Evolutionary conservation across 2,113 vertebrate species (phyloP), one percentile per base, ranked within the genome.

Genomic region (Heterotis niloticus): DNA sequence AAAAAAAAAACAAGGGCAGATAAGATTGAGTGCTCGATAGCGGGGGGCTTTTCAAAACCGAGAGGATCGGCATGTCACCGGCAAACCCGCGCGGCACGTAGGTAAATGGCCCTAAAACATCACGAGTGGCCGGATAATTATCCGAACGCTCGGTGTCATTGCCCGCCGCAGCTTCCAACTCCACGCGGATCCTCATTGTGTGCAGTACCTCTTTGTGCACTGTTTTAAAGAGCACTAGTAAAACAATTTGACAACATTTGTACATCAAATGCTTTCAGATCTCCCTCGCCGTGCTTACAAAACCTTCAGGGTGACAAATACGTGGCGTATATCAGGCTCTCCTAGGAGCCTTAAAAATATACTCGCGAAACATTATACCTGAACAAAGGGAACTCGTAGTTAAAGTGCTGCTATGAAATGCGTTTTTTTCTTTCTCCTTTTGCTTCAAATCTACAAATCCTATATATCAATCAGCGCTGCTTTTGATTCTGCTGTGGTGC

Each of bases 91-190:
- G 29, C 7, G 18, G 29, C 12, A 18, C 74, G 34, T 12, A 34
- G 57, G 74, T 76, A 76, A 44, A 64, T 13, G 17, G 57, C 28
- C 20, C 23, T 51, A 59, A 75, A 59, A 59, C 59, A 34, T 57
- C 54, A 78, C 29, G 16, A 78, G 65, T 14, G 28, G 24, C 66
- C 59, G 67, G 56, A 29, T 78, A 78, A 70, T 78, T 78, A 68
- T 44, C 28, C 17, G 28, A 62, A 59, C 67, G 23, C 29, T 70
- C 10, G 57, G 24, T 28, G 44, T 57, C 44, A 54, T 69, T 51
- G 20, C 17, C 7, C 12, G 10, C 11, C 1, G 66, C 26, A 18
- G 52, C 52, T n/a, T 5, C 52, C 66, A 28, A 44, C 67, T 51
- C 28, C 14, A 44, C 14, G 70, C 26, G 5, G 52, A 70, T 29